phyloP scores from a whole-genome alignment of 1,140 invertebrate species.

The Cheumatopsyche charites region DNA sequence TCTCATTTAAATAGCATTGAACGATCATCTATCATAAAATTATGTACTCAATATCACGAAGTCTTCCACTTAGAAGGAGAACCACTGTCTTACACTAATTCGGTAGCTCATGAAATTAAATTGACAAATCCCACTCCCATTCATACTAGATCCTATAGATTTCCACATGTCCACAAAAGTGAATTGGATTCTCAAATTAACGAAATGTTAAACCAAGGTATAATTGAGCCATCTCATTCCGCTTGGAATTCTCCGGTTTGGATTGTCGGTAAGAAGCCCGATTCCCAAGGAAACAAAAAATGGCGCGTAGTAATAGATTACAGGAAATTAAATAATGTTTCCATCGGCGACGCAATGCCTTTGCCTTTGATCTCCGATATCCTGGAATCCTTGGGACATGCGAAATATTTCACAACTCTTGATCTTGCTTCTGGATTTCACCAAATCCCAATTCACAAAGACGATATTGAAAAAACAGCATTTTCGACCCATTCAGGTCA shows the following conservation, averaged over 20 bases:
- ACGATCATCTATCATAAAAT: too few species aligned
- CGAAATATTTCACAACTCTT: slow-evolving; percentile 55
- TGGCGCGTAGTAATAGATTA: slow-evolving; percentile 53
- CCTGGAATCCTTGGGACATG: slow-evolving; percentile 52
- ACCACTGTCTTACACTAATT: too few species aligned
- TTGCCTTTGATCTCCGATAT: slow-evolving; percentile 60
- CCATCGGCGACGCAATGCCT: slow-evolving; percentile 57
- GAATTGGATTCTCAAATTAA: slow-evolving; percentile 54
- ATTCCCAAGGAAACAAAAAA: slow-evolving; percentile 53
- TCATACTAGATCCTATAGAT: too few species aligned
- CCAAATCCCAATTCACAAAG: slow-evolving; percentile 50
- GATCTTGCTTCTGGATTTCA: slow-evolving; percentile 52
- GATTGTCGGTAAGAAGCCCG: slow-evolving; percentile 55
- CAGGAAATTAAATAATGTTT: slow-evolving; percentile 53
- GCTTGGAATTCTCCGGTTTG: slow-evolving; percentile 53
- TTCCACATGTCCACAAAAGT: too few species aligned
- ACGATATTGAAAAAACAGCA: slow-evolving; percentile 54
- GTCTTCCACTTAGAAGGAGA: too few species aligned
- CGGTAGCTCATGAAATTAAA: too few species aligned
- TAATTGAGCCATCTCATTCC: slow-evolving; percentile 52
- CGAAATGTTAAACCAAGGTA: slow-evolving; percentile 55
- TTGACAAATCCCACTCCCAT: too few species aligned
- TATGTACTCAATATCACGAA: too few species aligned
- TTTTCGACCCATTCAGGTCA: slow-evolving; percentile 50
- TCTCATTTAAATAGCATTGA: too few species aligned